These are phyloP conservation scores for Agrilus planipennis DNA, from an alignment of 1,140 invertebrate genomes.

Conservation along the genomic window DNA sequence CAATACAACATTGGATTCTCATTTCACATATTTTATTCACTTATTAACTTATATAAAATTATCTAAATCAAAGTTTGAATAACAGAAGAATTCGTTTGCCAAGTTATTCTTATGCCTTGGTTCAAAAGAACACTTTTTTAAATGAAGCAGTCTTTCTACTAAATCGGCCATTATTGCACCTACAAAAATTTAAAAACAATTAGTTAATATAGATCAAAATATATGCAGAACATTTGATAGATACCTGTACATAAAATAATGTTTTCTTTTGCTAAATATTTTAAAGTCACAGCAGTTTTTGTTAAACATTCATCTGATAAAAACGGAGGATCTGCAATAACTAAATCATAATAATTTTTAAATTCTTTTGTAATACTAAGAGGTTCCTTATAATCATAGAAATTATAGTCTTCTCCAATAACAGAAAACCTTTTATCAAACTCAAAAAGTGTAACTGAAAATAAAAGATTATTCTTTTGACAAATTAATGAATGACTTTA, in stretches of 20 bases:
- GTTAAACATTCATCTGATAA: constrained; percentile 83
- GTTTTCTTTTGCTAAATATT: constrained; percentile 63
- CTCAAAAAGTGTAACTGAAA: constrained; percentile 68
- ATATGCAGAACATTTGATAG: too few relatives aligned
- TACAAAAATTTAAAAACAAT: constrained; percentile 29
- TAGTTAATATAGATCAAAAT: constrained; percentile 4
- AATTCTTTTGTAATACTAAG: constrained; percentile 52
- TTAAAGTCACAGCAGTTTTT: constrained; percentile 71
- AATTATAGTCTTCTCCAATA: constrained; percentile 69
- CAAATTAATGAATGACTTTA: background rate
- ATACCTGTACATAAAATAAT: constrained; percentile 83
- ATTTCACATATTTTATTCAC: too few relatives aligned
- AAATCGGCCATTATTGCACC: constrained; percentile 65
- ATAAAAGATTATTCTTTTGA: constrained; percentile 13
- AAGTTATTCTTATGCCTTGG: constrained; percentile 81
- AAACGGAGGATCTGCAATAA: constrained; percentile 91
- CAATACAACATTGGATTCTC: too few relatives aligned
- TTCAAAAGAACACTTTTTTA: constrained; percentile 57
- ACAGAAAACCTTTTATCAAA: constrained; percentile 69
- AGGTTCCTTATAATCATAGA: constrained; percentile 83
- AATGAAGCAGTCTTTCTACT: constrained; percentile 48
- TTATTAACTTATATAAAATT: constrained; percentile 20
- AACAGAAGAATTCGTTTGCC: constrained; percentile 86
- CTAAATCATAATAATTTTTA: constrained; percentile 59
- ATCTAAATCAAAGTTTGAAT: constrained; percentile 71